phyloP scores from a whole-genome alignment of 2,888 invertebrate species.

The Drosophila sordidapex region DNA sequence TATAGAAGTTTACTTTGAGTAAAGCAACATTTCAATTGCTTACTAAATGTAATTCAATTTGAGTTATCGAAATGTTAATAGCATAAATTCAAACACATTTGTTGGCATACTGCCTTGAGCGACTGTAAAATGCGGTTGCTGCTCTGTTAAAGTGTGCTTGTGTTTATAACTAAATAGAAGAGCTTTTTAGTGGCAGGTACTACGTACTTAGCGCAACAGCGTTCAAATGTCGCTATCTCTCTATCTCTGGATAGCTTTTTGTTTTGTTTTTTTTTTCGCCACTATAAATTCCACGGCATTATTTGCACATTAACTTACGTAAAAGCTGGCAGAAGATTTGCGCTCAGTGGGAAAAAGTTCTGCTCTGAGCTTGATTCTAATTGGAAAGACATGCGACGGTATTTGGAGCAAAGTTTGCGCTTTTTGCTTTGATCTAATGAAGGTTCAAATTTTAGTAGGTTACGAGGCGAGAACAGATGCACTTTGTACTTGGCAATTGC shows the following conservation, averaged over 20 bases:
- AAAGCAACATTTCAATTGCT: neutral
- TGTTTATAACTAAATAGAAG: constrained; percentile 70
- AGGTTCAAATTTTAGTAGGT: constrained; percentile 58
- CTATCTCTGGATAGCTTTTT: constrained; percentile 44
- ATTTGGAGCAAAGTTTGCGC: constrained; percentile 57
- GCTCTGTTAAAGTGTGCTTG: constrained; percentile 41
- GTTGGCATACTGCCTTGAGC: constrained; percentile 11
- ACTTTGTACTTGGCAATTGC: constrained; percentile 21
- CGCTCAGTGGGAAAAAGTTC: constrained; percentile 23
- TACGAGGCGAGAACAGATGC: constrained; percentile 65
- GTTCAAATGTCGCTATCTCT: constrained; percentile 54
- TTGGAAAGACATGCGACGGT: constrained; percentile 53
- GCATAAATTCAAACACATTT: neutral
- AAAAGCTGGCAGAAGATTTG: constrained; percentile 54
- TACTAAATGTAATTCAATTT: neutral
- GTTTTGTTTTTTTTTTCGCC: constrained; percentile 41
- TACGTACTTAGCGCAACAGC: constrained; percentile 63
- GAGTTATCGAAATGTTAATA: neutral
- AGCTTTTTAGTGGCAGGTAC: constrained; percentile 59
- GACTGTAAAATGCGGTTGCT: constrained; percentile 33
- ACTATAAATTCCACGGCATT: constrained; percentile 75
- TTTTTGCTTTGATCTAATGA: constrained; percentile 19
- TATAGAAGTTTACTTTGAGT: neutral
- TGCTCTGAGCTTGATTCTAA: constrained; percentile 41
- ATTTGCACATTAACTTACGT: constrained; percentile 76